Conservation (phyloP, 2,888 invertebrate genomes). For the Conus canariensis region DNA sequence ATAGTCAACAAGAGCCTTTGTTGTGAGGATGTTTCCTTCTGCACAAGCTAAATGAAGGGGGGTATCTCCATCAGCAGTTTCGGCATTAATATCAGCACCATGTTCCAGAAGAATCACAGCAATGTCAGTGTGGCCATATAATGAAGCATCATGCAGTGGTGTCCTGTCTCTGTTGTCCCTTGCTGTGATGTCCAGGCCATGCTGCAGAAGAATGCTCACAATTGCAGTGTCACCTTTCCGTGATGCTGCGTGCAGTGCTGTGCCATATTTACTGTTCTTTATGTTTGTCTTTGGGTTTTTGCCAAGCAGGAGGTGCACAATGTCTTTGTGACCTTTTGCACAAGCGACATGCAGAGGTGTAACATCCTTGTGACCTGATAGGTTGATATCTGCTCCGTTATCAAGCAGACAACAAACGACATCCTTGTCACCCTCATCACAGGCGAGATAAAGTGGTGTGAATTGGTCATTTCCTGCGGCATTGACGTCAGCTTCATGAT, state of each 20-base stretch:
- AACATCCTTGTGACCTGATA: neutral
- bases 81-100: neutral
- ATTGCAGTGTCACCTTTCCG: neutral
- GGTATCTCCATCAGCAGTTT: neutral
- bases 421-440: too few relatives aligned
- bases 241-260: neutral
- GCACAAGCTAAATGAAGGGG: slow-evolving; percentile 26
- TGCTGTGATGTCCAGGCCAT: neutral
- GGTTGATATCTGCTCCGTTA: slow-evolving; percentile 11
- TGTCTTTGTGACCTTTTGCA: neutral
- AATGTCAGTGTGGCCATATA: neutral
- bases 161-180: neutral
- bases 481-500: neutral
- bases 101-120: neutral
- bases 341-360: neutral
- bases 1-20: neutral
- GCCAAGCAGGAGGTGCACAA: too few relatives aligned
- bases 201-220: neutral
- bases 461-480: neutral
- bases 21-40: neutral
- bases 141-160: neutral
- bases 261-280: neutral
- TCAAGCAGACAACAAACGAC: neutral
- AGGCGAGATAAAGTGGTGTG: neutral
- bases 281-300: too few relatives aligned